A percentile compares a stretch with the other conserved stretches of the same genome.
Evolutionary conservation across 2,888 invertebrate genomes (phyloP).

Genomic region (Dasysyrphus albostriatus): DNA sequence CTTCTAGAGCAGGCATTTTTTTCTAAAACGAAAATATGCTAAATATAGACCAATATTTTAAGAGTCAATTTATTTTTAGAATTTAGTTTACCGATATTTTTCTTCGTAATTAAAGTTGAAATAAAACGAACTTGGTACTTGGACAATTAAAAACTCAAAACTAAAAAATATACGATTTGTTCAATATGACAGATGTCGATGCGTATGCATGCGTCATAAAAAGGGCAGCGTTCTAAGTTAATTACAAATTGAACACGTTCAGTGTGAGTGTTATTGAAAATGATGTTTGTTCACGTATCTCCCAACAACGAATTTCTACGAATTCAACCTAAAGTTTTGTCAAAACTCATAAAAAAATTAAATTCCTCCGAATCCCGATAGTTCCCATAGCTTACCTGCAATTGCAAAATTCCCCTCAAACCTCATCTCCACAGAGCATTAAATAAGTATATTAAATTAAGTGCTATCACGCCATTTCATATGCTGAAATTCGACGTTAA

Average conservation of each 20-base stretch:
- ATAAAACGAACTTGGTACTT: constrained; percentile 2
- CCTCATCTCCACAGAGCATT: too few relatives aligned
- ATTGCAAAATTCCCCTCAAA: too few relatives aligned
- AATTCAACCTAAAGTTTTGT: too few relatives aligned
- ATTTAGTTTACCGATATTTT: not conserved
- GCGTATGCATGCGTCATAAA: not conserved
- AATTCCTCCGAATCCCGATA: too few relatives aligned
- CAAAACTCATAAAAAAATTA: too few relatives aligned
- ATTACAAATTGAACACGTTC: not conserved
- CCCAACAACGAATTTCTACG: too few relatives aligned
- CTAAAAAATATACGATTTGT: not conserved
- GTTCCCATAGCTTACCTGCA: too few relatives aligned
- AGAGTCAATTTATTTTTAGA: not conserved
- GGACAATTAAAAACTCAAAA: not conserved
- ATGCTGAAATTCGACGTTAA: too few relatives aligned
- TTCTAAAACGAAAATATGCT: not conserved
- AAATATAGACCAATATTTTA: not conserved
- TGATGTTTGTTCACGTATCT: too few relatives aligned
- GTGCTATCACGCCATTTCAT: too few relatives aligned
- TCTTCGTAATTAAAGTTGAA: not conserved
- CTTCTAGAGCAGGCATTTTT: constrained; percentile 79
- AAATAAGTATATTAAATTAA: too few relatives aligned
- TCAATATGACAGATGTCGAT: constrained; percentile 7
- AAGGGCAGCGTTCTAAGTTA: not conserved
- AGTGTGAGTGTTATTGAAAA: not conserved